These are phyloP conservation scores for Chirona hameri DNA, from an alignment of 2,888 invertebrate genomes.

Conservation along the genomic window DNA sequence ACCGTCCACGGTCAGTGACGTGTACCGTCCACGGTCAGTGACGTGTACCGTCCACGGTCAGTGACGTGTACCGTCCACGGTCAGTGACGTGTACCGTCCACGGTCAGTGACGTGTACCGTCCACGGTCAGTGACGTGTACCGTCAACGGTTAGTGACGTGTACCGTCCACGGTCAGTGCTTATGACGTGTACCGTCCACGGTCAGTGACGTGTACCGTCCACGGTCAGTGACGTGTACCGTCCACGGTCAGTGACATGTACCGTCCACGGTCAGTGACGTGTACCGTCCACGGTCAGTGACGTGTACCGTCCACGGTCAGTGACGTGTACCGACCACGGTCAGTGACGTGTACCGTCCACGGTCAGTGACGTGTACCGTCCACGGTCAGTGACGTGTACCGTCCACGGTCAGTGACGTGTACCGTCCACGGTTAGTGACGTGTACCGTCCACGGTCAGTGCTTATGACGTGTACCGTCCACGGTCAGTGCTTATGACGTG, in stretches of 20 bases:
- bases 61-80: constrained; percentile 71
- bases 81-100: constrained; percentile 71
- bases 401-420: constrained; percentile 63
- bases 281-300: constrained; percentile 66
- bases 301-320: constrained; percentile 71
- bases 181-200: too few species aligned
- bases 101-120: constrained; percentile 66
- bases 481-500: constrained; percentile 35
- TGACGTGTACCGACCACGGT: constrained; percentile 71
- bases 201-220: constrained; percentile 94
- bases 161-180: constrained; percentile 63
- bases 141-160: too few species aligned
- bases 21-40: constrained; percentile 66
- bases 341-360: constrained; percentile 71
- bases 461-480: constrained; percentile 74
- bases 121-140: constrained; percentile 48
- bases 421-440: constrained; percentile 63
- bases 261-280: constrained; percentile 63
- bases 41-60: constrained; percentile 71
- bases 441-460: constrained; percentile 66
- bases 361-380: constrained; percentile 70
- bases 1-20: constrained; percentile 63
- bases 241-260: constrained; percentile 59
- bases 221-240: constrained; percentile 62
- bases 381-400: constrained; percentile 63